These are phyloP conservation scores for Cryptoleucopteryx plumbea DNA, from an alignment of 2,113 vertebrate species.

Conservation along the genomic window DNA sequence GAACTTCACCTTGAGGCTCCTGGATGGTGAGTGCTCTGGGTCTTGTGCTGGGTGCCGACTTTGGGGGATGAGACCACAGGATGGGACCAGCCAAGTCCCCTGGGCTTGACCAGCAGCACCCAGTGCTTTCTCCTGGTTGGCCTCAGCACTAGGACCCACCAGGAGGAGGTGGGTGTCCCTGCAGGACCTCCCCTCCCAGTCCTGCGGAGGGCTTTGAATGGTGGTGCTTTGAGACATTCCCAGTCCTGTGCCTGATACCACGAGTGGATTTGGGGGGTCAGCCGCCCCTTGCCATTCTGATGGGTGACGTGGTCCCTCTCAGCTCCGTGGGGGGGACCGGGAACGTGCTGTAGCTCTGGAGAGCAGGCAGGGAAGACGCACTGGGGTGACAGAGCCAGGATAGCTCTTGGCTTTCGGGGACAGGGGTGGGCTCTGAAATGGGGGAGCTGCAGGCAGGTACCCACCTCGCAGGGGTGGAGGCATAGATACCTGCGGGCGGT, in stretches of 20 bases:
- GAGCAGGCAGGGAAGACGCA: not conserved
- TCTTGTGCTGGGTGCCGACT: not conserved
- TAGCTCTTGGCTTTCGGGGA: not conserved
- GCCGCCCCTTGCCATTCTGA: not conserved
- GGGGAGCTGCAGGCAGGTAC: not conserved
- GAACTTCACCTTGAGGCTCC: constrained; percentile 30
- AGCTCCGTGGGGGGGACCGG: accelerated
- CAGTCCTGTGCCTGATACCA: not conserved
- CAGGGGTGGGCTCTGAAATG: not conserved
- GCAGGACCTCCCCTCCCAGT: not conserved
- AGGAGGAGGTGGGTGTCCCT: not conserved
- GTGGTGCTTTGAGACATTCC: not conserved
- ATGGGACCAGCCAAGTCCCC: not conserved
- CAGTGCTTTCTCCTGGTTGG: not conserved
- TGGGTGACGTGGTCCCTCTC: not conserved
- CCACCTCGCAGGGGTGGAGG: not conserved
- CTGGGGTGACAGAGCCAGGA: not conserved
- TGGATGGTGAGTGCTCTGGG: not conserved
- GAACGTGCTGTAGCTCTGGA: not conserved
- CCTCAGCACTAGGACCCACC: not conserved
- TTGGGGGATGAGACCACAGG: not conserved
- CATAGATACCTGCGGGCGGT: not conserved
- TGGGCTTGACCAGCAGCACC: not conserved
- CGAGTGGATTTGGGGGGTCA: not conserved
- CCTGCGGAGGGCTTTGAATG: not conserved